Percentiles rank a stretch among this genome's conserved stretches.
Evolutionary conservation across 2,797 vertebrate genomes (phyloP).

Genomic region (Mormyrus proboscirostris): DNA sequence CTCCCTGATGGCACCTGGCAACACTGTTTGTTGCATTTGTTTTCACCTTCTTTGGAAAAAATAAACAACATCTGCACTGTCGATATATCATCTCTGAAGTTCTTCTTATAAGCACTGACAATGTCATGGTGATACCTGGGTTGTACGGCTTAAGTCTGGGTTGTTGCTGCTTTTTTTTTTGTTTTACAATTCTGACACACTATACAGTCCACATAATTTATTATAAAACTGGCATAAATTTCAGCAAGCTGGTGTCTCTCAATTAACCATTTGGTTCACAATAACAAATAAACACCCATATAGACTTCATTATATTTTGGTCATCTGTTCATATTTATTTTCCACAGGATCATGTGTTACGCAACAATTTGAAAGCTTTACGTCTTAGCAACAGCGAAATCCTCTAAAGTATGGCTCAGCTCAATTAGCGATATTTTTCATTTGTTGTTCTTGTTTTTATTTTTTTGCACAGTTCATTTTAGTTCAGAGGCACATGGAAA

Average conservation of each 20-base stretch:
- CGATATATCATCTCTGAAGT: neutral
- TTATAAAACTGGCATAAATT: neutral
- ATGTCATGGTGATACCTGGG: neutral
- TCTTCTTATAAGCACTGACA: neutral
- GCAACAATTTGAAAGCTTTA: conserved; percentile 56
- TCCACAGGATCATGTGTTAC: conserved; percentile 42
- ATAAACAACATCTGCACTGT: neutral
- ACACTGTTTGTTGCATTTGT: neutral
- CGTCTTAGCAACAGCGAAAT: conserved; percentile 56
- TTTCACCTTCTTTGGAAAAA: neutral
- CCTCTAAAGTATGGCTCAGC: conserved; percentile 50
- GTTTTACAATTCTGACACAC: neutral
- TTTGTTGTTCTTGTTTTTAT: neutral
- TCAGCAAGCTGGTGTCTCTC: neutral
- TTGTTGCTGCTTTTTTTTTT: neutral
- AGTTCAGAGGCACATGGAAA: neutral
- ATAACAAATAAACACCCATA: conserved; percentile 22
- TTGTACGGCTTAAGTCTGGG: neutral
- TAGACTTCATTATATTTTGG: conserved; percentile 2
- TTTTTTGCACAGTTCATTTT: neutral
- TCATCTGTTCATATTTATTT: conserved; percentile 13
- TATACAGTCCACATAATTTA: neutral
- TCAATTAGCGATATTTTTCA: conserved; percentile 30
- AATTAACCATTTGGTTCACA: neutral
- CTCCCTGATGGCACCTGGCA: neutral